These are phyloP conservation scores for Apodemia duryi DNA, from an alignment of 2,888 invertebrate species.

Conservation along the genomic window DNA sequence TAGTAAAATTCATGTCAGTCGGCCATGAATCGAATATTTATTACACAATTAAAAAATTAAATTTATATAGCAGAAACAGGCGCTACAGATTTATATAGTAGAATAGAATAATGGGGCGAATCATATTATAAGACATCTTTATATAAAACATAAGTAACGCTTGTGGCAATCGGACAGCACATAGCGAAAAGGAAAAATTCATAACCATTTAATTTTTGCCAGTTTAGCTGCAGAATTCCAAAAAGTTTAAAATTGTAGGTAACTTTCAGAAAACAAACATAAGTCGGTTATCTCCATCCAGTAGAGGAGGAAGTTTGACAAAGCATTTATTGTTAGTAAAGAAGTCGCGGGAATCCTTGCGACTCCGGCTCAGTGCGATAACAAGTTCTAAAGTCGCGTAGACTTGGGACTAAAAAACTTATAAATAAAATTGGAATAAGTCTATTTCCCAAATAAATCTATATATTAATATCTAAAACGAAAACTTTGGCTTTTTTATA, in stretches of 20 bases:
- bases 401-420: slow-evolving; percentile 32
- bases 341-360: slow-evolving; percentile 42
- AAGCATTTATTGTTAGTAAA: slow-evolving; percentile 67
- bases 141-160: too few relatives aligned
- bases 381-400: slow-evolving; percentile 58
- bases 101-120: too few relatives aligned
- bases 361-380: slow-evolving; percentile 50
- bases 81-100: too few relatives aligned
- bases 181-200: not conserved
- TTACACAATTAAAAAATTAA: too few relatives aligned
- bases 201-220: not conserved
- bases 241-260: slow-evolving; percentile 41
- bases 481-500: not conserved
- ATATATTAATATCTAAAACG: not conserved
- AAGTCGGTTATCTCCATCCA: slow-evolving; percentile 56
- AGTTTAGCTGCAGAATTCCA: slow-evolving; percentile 28
- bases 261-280: slow-evolving; percentile 53
- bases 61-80: too few relatives aligned
- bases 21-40: too few relatives aligned
- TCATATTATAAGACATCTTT: too few relatives aligned
- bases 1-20: too few relatives aligned
- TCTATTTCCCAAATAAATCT: not conserved
- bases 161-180: not conserved
- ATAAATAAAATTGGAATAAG: slow-evolving; percentile 1
- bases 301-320: slow-evolving; percentile 54